Conservation (phyloP, 92 coral and sea anemone genomes). For the Phymanthus crucifer region DNA sequence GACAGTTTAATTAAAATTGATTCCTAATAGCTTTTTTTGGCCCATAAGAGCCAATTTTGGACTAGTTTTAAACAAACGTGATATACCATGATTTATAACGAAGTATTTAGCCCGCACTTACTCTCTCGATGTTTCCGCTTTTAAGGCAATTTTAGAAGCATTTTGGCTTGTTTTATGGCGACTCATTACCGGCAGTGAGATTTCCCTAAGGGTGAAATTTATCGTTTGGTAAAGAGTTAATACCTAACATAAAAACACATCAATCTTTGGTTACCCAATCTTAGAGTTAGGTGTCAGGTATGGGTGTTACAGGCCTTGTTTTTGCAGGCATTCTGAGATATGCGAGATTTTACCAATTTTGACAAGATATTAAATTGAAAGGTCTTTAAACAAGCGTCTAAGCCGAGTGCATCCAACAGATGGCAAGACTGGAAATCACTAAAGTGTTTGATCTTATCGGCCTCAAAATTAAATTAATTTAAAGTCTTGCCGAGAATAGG, state of each 20-base stretch:
- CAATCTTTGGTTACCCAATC: slow-evolving; percentile 31
- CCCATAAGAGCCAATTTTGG: slow-evolving; percentile 30
- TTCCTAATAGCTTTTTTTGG: slow-evolving; percentile 30
- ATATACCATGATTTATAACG: slow-evolving; percentile 43
- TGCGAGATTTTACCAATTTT: slow-evolving; percentile 13
- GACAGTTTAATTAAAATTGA: slow-evolving; percentile 40
- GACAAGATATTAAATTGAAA: slow-evolving; percentile 4
- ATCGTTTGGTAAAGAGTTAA: slow-evolving; percentile 24
- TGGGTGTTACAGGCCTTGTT: neutral
- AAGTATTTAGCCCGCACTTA: slow-evolving; percentile 38
- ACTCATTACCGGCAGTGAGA: slow-evolving; percentile 44
- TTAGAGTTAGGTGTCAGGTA: slow-evolving; percentile 12
- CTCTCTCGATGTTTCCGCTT: slow-evolving; percentile 39
- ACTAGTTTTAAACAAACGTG: slow-evolving; percentile 32
- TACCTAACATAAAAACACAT: slow-evolving; percentile 38
- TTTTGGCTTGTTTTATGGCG: slow-evolving; percentile 32
- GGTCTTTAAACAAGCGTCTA: slow-evolving; percentile 37
- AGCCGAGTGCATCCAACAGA: slow-evolving; percentile 22
- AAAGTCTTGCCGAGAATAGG: slow-evolving; percentile 13
- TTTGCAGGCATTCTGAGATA: neutral
- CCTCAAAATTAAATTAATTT: slow-evolving; percentile 31
- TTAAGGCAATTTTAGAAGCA: slow-evolving; percentile 23
- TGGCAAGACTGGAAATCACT: slow-evolving; percentile 28
- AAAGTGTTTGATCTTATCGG: slow-evolving; percentile 39
- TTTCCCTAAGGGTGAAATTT: slow-evolving; percentile 22